Conservation (phyloP, 2,797 vertebrate genomes). For the Thamnophis elegans region DNA sequence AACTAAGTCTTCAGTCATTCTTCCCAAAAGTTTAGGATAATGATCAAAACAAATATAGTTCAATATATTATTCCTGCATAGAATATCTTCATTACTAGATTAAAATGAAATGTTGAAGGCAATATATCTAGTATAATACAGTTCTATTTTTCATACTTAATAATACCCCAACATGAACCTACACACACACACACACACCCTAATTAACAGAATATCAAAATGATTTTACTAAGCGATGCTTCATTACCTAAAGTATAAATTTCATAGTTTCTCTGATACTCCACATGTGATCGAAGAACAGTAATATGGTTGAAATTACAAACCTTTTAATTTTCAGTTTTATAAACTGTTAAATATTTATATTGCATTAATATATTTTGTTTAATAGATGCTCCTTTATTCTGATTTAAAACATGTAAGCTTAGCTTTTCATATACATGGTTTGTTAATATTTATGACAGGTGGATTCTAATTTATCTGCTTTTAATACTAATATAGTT, state of each 20-base stretch:
- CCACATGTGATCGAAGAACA: slow-evolving; percentile 16
- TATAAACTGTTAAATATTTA: slow-evolving; percentile 59
- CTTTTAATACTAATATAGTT: slow-evolving; percentile 43
- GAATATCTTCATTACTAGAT: background rate
- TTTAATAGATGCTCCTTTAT: slow-evolving; percentile 42
- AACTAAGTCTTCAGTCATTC: background rate
- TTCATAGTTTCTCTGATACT: slow-evolving; percentile 46
- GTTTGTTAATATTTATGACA: slow-evolving; percentile 26
- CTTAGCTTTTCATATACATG: background rate
- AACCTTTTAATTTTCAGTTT: slow-evolving; percentile 45
- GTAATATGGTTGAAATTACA: slow-evolving; percentile 48
- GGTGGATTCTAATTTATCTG: slow-evolving; percentile 42
- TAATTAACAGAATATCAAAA: slow-evolving; percentile 55
- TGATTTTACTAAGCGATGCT: slow-evolving; percentile 44
- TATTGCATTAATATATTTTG: slow-evolving; percentile 46
- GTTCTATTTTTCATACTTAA: background rate
- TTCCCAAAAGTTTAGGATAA: background rate
- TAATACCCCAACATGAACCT: slow-evolving; percentile 11
- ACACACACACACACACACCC: slow-evolving; percentile 21
- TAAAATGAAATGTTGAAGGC: background rate
- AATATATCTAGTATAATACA: background rate
- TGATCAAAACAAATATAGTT: background rate
- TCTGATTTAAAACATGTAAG: slow-evolving; percentile 19
- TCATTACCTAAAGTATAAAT: slow-evolving; percentile 54
- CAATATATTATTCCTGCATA: background rate